Evolutionary conservation across 2,113 vertebrate genomes (phyloP).

Genomic region (Scolopax mira): DNA sequence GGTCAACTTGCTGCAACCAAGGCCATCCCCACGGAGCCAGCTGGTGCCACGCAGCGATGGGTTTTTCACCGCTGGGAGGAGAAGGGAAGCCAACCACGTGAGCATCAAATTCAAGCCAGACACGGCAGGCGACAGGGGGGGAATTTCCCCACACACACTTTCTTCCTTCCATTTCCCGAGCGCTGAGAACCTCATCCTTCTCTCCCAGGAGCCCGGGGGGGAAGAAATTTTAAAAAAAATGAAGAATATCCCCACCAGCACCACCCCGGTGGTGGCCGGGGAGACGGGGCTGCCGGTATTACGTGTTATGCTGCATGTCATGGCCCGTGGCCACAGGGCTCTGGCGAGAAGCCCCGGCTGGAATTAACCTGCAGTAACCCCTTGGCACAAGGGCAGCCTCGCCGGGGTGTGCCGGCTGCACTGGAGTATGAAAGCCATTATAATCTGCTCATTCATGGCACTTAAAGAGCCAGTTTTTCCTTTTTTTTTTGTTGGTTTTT

Average conservation of each 20-base stretch:
- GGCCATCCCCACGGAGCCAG: background rate
- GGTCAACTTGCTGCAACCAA: background rate
- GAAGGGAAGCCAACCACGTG: background rate
- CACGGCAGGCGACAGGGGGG: rapidly evolving
- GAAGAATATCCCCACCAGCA: background rate
- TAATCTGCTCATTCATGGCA: background rate
- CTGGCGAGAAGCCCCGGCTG: background rate
- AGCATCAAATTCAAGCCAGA: no score
- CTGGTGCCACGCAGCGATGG: background rate
- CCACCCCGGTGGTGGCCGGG: background rate
- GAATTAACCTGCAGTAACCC: conserved; percentile 55
- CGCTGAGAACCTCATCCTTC: background rate
- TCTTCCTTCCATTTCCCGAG: background rate
- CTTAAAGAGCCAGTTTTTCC: conserved; percentile 6
- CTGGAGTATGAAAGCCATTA: background rate
- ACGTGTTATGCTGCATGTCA: conserved; percentile 45
- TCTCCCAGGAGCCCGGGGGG: no score
- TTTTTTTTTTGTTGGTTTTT: background rate
- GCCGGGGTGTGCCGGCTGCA: background rate
- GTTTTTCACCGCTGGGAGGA: rapidly evolving
- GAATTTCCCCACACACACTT: conserved; percentile 15
- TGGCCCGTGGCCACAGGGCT: background rate
- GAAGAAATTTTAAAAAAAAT: no score
- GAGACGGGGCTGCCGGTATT: background rate
- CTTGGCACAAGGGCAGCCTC: background rate